Evolutionary conservation across 1,140 invertebrate genomes (phyloP).

Genomic region (Araneus ventricosus): DNA sequence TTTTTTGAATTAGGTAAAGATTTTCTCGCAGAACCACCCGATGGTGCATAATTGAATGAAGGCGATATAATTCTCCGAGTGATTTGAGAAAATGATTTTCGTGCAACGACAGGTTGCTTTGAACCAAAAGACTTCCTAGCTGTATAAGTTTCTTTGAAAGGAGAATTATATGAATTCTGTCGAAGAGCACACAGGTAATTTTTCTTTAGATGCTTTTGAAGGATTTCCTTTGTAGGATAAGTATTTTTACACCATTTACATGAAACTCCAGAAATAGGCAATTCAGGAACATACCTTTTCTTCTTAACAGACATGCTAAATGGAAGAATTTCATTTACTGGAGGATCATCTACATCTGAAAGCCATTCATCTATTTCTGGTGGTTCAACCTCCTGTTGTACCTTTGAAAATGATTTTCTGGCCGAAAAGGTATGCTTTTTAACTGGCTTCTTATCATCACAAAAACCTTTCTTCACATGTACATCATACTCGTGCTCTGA

Average conservation of each 20-base stretch:
- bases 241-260: constrained; percentile 49
- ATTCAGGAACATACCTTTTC: neutral
- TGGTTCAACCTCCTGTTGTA: neutral
- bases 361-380: neutral
- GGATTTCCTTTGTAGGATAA: constrained; percentile 34
- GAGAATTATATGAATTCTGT: neutral
- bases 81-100: constrained; percentile 56
- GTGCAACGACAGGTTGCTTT: constrained; percentile 44
- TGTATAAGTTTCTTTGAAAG: neutral
- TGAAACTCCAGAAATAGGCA: neutral
- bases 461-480: constrained; percentile 31
- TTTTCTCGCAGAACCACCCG: constrained; percentile 56
- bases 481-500: neutral
- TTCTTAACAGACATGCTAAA: neutral
- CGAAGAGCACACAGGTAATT: constrained; percentile 53
- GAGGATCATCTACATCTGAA: neutral
- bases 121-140: constrained; percentile 41
- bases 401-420: constrained; percentile 43
- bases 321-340: neutral
- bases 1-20: neutral
- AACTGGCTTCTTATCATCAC: neutral
- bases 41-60: neutral
- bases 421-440: constrained; percentile 31
- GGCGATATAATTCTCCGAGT: neutral
- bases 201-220: constrained; percentile 35